Base-by-base conservation (phyloP, 2,888 invertebrate genomes). In the Drosophila robusta region DNA sequence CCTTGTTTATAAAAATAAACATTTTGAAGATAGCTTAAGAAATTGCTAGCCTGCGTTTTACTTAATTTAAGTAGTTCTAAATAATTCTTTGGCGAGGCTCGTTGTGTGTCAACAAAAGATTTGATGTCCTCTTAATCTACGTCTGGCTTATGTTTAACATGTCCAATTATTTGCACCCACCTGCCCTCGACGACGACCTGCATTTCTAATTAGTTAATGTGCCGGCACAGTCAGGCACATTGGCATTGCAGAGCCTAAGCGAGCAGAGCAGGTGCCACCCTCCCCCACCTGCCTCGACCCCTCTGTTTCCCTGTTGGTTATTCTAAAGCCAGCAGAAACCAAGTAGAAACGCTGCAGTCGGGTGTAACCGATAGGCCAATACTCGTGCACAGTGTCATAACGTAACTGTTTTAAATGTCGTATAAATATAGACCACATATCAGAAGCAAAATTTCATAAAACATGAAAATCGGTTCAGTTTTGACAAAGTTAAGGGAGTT, bases 131-230 rank as follows among this genome's bases (percentile, higher is more conserved):
- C 64, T 61, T 69, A 61, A 74, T 61, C 49, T 74, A 7, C 34
- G 60, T 22, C 75, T 51, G 69, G 69, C 69, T 74, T 50, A 52
- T 74, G 78, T 61, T 75, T 57, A 50, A 46, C 69, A 61, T 75
- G 63, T 61, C 55, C 70, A 76, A 70, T 57, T 74, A 74, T 74
- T 39, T 60, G 16, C 57, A 26, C 57, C 45, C 46, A 47, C 51
- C 32, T 32, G 32, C 41, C 45, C 29, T n/a, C 51, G n/a, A 60
- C 45, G 42, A 22, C 61, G 26, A 49, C 56, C 51, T 70, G 47
- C 56, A 71, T 70, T 75, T 63, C 80, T 82, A 89, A 82, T 82
- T 82, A 82, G 87, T 89, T 82, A 87, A 82, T 82, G 82, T 89
- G 67, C 57, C 55, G 64, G 44, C 55, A 58, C 39, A 61, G 85